phyloP scores from a whole-genome alignment of 2,888 invertebrate genomes.

The Meliscaeva auricollis region DNA sequence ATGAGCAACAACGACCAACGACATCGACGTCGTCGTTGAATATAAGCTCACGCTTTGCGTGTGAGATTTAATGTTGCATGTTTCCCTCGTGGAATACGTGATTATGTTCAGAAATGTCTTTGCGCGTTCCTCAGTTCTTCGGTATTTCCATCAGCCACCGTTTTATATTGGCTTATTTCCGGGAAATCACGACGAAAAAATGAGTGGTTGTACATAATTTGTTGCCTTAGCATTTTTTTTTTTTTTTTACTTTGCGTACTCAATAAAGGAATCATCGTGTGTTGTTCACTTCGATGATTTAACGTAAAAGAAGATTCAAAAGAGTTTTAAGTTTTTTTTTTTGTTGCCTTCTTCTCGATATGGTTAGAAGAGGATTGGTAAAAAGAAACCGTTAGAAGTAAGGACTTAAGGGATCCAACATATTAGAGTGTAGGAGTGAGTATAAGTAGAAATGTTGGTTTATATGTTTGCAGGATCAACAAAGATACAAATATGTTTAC shows the following conservation, averaged over 20 bases:
- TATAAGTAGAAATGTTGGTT: not conserved
- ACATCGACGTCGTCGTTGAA: no score
- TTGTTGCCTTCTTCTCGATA: not conserved
- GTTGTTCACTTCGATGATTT: constrained; percentile 65
- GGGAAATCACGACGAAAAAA: constrained; percentile 27
- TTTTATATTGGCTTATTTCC: constrained; percentile 45
- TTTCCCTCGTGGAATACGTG: constrained; percentile 68
- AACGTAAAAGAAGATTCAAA: constrained; percentile 43
- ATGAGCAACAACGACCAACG: not conserved
- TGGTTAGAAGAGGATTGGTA: not conserved
- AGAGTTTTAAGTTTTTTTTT: not conserved
- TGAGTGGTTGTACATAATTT: constrained; percentile 7
- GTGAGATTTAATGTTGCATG: constrained; percentile 70
- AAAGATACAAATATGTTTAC: constrained; percentile 48
- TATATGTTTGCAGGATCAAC: constrained; percentile 52
- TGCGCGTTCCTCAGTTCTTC: constrained; percentile 28
- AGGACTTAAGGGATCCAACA: constrained; percentile 2
- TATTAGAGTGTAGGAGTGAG: not conserved
- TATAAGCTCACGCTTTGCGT: constrained; percentile 52
- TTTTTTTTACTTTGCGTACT: constrained; percentile 10
- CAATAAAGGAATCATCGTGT: constrained; percentile 69
- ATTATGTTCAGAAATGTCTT: constrained; percentile 67
- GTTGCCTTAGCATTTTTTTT: constrained; percentile 1
- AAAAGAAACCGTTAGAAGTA: constrained; percentile 16
- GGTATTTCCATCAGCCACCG: not conserved